A percentile compares a stretch with the other conserved stretches of the same genome.
Conservation (phyloP, 2,113 vertebrate genomes). For the Cranoglanis bouderius region DNA sequence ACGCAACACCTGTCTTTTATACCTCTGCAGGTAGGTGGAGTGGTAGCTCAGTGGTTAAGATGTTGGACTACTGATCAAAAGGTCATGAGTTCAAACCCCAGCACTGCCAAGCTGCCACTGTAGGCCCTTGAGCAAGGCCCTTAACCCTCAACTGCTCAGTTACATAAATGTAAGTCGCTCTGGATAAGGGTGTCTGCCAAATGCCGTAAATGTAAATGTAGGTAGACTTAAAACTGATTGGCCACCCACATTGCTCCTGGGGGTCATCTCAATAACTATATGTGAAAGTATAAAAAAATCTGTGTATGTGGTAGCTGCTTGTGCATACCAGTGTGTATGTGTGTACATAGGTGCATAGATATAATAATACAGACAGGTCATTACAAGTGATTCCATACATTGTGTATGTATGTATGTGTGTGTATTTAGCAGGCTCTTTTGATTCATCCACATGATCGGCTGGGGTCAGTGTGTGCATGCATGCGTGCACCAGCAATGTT, state of each 20-base stretch:
- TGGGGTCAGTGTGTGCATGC: constrained; percentile 39
- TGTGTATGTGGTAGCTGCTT: background rate
- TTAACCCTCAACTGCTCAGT: too few species aligned
- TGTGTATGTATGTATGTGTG: constrained; percentile 23
- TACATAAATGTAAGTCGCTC: too few species aligned
- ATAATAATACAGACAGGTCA: background rate
- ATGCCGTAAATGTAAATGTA: too few species aligned
- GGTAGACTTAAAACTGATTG: background rate
- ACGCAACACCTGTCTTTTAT: too few species aligned
- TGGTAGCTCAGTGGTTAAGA: too few species aligned
- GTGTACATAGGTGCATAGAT: background rate
- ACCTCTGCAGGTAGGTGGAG: background rate
- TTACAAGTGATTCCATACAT: background rate
- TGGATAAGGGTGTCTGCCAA: too few species aligned
- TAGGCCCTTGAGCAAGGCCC: too few species aligned
- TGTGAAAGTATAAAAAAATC: background rate
- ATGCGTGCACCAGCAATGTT: constrained; percentile 59
- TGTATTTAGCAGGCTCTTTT: constrained; percentile 49
- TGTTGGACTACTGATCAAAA: too few species aligned
- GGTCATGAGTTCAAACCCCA: too few species aligned
- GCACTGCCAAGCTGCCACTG: too few species aligned
- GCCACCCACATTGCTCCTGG: background rate
- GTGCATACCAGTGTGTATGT: background rate
- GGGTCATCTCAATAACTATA: background rate
- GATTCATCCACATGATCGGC: constrained; percentile 40